A percentile compares a stretch with the other conserved stretches of the same genome.
Conservation (phyloP, 2,797 vertebrate species). For the Macrochelys suwanniensis region DNA sequence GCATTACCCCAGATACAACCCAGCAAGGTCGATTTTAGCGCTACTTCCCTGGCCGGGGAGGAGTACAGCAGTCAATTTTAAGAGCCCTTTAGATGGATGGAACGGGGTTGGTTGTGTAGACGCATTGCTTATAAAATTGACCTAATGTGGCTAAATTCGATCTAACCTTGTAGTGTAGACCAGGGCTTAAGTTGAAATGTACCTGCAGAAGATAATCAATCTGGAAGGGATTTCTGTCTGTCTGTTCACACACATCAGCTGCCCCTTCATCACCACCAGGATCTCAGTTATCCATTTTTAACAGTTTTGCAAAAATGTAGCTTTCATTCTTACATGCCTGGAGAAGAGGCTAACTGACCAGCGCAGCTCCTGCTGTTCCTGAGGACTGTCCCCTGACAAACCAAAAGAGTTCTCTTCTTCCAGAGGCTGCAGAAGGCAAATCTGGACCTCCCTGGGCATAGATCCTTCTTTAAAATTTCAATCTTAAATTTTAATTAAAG, state of each 20-base stretch:
- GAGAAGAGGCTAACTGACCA: neutral
- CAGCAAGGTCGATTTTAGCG: no score
- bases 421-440: slow-evolving; percentile 32
- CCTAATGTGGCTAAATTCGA: no score
- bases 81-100: no score
- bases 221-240: neutral
- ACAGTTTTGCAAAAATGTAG: neutral
- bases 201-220: neutral
- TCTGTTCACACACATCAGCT: neutral
- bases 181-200: no score
- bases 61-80: no score
- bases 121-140: no score
- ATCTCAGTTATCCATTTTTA: neutral
- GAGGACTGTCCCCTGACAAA: slow-evolving; percentile 30
- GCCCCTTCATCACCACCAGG: neutral
- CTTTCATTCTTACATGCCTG: neutral
- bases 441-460: neutral
- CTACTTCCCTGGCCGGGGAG: no score
- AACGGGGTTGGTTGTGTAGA: no score
- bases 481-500: neutral
- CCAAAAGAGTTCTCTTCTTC: slow-evolving; percentile 35
- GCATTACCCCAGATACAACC: no score
- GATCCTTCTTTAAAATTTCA: slow-evolving; percentile 18
- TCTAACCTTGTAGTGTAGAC: no score
- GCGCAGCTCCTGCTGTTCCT: neutral